These are phyloP conservation scores for Drosophila multiciliata DNA, from an alignment of 2,888 invertebrate species.

Conservation along the genomic window DNA sequence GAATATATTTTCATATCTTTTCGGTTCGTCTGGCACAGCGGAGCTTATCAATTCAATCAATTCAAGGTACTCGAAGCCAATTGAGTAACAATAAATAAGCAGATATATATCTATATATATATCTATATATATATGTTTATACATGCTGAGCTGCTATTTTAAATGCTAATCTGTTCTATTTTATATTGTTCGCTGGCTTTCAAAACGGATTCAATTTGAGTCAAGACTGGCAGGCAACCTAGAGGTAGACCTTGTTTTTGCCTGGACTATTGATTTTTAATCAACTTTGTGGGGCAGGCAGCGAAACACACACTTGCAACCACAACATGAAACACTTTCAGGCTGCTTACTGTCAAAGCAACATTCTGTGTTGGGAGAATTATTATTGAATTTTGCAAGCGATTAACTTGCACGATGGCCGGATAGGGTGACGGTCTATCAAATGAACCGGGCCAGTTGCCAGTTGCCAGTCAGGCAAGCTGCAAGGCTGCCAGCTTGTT, in stretches of 20 bases:
- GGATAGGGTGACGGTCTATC: conserved; percentile 18
- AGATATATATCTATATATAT: neutral
- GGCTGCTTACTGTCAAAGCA: conserved; percentile 63
- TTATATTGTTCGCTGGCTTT: conserved; percentile 45
- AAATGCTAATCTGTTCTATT: conserved; percentile 69
- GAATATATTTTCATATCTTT: conserved; percentile 53
- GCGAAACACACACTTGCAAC: conserved; percentile 24
- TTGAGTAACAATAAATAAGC: conserved; percentile 2
- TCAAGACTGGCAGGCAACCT: conserved; percentile 8
- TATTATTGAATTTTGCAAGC: conserved; percentile 82
- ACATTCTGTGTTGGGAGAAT: conserved; percentile 47
- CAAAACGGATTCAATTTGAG: conserved; percentile 54
- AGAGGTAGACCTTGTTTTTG: conserved; percentile 5
- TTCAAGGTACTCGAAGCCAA: conserved; percentile 4
- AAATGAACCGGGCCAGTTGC: neutral
- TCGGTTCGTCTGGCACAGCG: conserved; percentile 23
- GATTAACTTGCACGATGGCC: conserved; percentile 75
- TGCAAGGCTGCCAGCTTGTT: conserved; percentile 25
- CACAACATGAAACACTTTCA: conserved; percentile 78
- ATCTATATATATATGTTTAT: neutral
- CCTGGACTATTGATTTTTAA: conserved; percentile 74
- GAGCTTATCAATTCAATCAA: neutral
- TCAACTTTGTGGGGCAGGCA: conserved; percentile 56
- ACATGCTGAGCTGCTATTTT: conserved; percentile 55
- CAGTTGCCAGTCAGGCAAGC: conserved; percentile 26